These are phyloP conservation scores for Drosophila obscura DNA, from an alignment of 1,140 invertebrate species.

Conservation along the genomic window DNA sequence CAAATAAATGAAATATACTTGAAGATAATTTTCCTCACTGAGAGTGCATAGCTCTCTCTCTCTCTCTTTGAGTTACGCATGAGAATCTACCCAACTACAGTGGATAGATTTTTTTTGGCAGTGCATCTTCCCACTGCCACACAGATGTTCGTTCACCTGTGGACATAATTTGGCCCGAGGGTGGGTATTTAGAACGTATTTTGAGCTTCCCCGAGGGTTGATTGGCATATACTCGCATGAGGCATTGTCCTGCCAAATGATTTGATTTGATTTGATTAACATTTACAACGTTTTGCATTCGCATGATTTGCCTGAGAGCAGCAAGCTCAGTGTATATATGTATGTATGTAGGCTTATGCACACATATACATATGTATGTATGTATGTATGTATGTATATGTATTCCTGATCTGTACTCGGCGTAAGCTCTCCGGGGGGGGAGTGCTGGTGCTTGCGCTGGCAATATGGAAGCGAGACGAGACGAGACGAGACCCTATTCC, in stretches of 20 bases:
- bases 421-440: slow-evolving; percentile 27
- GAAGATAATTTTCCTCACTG: no score
- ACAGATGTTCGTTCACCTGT: background rate
- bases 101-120: no score
- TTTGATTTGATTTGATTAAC: slow-evolving; percentile 34
- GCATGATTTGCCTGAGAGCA: background rate
- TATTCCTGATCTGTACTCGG: slow-evolving; percentile 37
- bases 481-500: background rate
- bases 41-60: no score
- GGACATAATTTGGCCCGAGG: background rate
- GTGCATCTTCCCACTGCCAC: no score
- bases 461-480: background rate
- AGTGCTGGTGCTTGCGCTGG: background rate
- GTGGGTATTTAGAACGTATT: background rate
- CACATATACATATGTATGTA: background rate
- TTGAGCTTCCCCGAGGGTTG: background rate
- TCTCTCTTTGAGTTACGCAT: no score
- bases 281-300: slow-evolving; percentile 29
- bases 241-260: slow-evolving; percentile 27
- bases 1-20: no score
- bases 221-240: background rate
- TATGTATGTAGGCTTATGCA: background rate
- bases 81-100: no score
- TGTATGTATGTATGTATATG: background rate
- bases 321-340: background rate